These are phyloP conservation scores for Cottus gobio DNA, from an alignment of 2,113 vertebrate genomes.

Conservation along the genomic window DNA sequence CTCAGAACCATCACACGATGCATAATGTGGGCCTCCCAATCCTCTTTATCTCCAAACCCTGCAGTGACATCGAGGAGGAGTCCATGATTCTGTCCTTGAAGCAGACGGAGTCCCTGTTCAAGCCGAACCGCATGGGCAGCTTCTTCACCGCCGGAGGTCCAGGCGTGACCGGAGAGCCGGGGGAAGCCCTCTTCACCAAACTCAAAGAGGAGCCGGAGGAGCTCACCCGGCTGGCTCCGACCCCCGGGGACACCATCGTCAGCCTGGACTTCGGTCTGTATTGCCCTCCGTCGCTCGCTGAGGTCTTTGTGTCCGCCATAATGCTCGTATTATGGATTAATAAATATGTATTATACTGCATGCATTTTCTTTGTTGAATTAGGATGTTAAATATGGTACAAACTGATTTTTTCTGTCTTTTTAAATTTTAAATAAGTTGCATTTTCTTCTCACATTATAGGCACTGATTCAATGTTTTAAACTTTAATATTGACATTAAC, in stretches of 20 bases:
- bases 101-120: constrained; percentile 94
- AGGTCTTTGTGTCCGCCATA: no score
- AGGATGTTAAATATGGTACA: neutral
- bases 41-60: no score
- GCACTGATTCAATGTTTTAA: neutral
- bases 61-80: constrained; percentile 94
- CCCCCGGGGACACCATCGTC: constrained; percentile 91
- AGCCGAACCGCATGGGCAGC: constrained; percentile 85
- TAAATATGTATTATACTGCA: neutral
- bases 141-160: constrained; percentile 78
- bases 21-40: no score
- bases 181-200: constrained; percentile 89
- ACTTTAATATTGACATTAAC: neutral
- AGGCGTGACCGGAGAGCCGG: constrained; percentile 75
- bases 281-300: neutral
- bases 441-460: neutral
- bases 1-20: no score
- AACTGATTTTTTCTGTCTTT: constrained; percentile 6
- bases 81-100: constrained; percentile 93
- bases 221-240: constrained; percentile 93
- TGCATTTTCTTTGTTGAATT: neutral
- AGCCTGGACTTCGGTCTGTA: constrained; percentile 92
- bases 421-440: constrained; percentile 6
- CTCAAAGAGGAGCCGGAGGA: constrained; percentile 98
- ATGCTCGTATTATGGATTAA: no score